Evolutionary conservation across 1,140 invertebrate genomes (phyloP).

Genomic region (Triops cancriformis): DNA sequence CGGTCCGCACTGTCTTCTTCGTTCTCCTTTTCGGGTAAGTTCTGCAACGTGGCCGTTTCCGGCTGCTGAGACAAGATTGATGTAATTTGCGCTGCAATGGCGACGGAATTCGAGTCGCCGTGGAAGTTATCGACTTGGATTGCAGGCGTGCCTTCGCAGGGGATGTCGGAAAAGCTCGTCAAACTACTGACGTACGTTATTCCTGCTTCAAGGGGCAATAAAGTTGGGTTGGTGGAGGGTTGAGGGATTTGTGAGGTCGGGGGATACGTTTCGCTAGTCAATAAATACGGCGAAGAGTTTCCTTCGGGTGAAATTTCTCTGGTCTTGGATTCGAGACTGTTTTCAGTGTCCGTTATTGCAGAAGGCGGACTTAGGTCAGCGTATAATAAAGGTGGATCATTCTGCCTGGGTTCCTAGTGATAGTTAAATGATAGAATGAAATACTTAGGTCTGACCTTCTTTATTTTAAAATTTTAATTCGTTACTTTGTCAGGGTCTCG

Average conservation of each 20-base stretch:
- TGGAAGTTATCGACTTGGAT: conserved; percentile 16
- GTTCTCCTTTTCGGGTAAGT: background rate
- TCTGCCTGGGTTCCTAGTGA: background rate
- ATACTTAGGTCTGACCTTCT: background rate
- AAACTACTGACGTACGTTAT: background rate
- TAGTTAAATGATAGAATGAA: background rate
- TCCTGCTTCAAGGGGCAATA: background rate
- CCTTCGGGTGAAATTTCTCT: background rate
- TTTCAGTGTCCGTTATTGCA: background rate
- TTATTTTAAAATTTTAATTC: background rate
- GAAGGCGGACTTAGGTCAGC: background rate
- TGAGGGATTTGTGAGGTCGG: background rate
- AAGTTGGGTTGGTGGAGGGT: background rate
- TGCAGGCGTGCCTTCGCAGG: conserved; percentile 13
- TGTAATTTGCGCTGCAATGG: background rate
- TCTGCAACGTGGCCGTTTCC: background rate
- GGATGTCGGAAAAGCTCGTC: conserved; percentile 26
- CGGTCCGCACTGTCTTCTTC: background rate
- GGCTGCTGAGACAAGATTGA: background rate
- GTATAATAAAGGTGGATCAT: background rate
- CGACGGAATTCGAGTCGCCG: background rate
- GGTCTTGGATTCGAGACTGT: background rate
- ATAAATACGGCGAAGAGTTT: background rate
- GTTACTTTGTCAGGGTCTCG: background rate
- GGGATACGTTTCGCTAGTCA: background rate